Conservation (phyloP, 2,113 vertebrate species). For the Orycteropus afer region DNA sequence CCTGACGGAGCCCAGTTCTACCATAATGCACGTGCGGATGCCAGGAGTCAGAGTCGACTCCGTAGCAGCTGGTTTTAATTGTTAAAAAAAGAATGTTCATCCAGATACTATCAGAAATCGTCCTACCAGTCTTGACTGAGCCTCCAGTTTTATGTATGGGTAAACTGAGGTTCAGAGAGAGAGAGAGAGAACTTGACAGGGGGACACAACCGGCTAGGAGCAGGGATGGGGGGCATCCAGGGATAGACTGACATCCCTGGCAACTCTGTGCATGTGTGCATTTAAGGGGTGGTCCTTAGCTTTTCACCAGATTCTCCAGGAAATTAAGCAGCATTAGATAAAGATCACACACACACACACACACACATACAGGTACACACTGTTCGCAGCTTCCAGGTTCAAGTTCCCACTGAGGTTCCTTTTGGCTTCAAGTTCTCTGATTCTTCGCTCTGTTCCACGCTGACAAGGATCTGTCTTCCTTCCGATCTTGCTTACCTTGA, state of each 20-base stretch:
- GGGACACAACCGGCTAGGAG: not conserved
- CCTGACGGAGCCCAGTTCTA: not conserved
- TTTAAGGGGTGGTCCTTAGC: not conserved
- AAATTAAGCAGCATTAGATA: not conserved
- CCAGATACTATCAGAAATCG: not conserved
- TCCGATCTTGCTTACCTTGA: not conserved
- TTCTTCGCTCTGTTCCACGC: not conserved
- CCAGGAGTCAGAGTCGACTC: not conserved
- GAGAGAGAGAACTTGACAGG: not conserved
- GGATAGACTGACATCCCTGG: not conserved
- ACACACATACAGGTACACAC: too few species aligned
- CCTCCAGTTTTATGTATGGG: not conserved
- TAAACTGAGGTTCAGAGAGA: not conserved
- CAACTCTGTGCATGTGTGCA: not conserved
- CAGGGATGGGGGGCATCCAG: not conserved
- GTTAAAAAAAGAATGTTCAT: not conserved
- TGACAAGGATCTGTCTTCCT: not conserved
- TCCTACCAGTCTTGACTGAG: not conserved
- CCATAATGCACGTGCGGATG: not conserved
- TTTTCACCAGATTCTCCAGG: not conserved
- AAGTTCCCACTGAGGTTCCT: not conserved
- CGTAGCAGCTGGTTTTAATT: not conserved
- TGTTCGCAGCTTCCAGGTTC: too few species aligned
- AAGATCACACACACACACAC: fast-evolving
- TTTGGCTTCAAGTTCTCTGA: not conserved